Evolutionary conservation across 2,113 vertebrate species (phyloP).

Genomic region (Leucosticte australis): DNA sequence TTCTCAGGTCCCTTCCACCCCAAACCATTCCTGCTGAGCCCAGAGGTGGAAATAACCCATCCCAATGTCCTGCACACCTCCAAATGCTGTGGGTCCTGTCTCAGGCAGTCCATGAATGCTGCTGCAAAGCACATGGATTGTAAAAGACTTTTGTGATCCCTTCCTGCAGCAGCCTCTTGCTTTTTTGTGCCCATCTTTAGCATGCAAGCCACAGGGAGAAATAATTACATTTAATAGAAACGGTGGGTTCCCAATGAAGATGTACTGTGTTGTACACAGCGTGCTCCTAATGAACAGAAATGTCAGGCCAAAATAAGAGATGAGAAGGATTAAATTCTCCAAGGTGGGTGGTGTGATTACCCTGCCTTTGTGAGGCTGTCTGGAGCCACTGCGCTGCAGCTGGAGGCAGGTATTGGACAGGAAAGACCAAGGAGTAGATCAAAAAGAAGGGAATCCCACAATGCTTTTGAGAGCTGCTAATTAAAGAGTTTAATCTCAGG

Average conservation of each 20-base stretch:
- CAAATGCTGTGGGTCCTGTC: neutral
- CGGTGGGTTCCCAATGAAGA: constrained; percentile 17
- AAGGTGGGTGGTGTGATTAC: neutral
- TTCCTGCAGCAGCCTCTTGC: neutral
- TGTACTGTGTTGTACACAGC: neutral
- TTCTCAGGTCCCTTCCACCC: neutral
- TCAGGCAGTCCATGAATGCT: neutral
- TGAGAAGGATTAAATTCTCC: constrained; percentile 13
- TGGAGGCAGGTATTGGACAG: neutral
- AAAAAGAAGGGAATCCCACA: neutral
- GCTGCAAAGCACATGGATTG: rapidly evolving
- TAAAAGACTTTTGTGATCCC: neutral
- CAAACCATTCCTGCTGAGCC: neutral
- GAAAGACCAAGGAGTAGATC: neutral
- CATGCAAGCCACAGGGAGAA: constrained; percentile 9
- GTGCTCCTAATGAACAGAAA: constrained; percentile 47
- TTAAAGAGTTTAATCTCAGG: neutral
- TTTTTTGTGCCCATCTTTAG: neutral
- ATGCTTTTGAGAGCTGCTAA: neutral
- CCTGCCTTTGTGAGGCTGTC: neutral
- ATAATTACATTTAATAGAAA: constrained; percentile 24
- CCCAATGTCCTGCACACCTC: neutral
- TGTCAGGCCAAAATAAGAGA: constrained; percentile 16
- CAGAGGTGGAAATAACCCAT: neutral
- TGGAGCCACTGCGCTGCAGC: neutral